Evolutionary conservation across 1,140 invertebrate genomes (phyloP).

Genomic region (Eupeodes corollae): DNA sequence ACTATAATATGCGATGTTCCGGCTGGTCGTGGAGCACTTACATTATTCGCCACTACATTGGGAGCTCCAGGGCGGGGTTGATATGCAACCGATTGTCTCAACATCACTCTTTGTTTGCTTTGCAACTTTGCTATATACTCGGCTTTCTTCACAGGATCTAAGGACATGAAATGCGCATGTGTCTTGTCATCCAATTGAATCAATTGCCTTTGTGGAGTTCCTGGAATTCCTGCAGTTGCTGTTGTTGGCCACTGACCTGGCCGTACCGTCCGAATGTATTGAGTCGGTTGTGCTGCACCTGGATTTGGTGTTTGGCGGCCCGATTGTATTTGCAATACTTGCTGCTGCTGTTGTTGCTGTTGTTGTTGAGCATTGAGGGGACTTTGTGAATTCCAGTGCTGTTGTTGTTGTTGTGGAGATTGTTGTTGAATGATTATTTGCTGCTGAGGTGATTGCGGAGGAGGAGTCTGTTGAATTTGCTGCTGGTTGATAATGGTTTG

Average conservation of each 20-base stretch:
- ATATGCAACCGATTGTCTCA: conserved; percentile 39
- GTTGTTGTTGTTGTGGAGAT: conserved; percentile 9
- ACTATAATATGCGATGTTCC: conserved; percentile 43
- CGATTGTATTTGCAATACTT: conserved; percentile 15
- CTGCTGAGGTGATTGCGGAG: too few relatives aligned
- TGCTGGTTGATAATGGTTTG: not conserved
- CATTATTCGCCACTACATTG: conserved; percentile 37
- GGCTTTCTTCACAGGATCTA: conserved; percentile 64
- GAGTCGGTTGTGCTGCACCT: not conserved
- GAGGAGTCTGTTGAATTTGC: not conserved
- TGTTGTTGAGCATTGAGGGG: conserved; percentile 26
- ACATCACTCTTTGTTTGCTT: conserved; percentile 43
- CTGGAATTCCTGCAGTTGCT: conserved; percentile 40
- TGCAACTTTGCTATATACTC: conserved; percentile 67
- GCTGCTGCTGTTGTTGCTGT: conserved; percentile 21
- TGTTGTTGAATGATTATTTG: conserved; percentile 10
- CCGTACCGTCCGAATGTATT: conserved; percentile 16
- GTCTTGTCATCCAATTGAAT: conserved; percentile 70
- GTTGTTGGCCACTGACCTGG: conserved; percentile 20
- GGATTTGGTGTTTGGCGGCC: conserved; percentile 6
- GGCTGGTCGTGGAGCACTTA: conserved; percentile 38
- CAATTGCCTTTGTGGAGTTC: conserved; percentile 47
- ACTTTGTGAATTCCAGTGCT: conserved; percentile 19
- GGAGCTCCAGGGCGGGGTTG: conserved; percentile 42
- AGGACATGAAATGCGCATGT: conserved; percentile 69